A percentile compares a stretch with the other conserved stretches of the same genome.
Conservation (phyloP, 2,888 invertebrate genomes). For the Zhuqinia jingwanae region DNA sequence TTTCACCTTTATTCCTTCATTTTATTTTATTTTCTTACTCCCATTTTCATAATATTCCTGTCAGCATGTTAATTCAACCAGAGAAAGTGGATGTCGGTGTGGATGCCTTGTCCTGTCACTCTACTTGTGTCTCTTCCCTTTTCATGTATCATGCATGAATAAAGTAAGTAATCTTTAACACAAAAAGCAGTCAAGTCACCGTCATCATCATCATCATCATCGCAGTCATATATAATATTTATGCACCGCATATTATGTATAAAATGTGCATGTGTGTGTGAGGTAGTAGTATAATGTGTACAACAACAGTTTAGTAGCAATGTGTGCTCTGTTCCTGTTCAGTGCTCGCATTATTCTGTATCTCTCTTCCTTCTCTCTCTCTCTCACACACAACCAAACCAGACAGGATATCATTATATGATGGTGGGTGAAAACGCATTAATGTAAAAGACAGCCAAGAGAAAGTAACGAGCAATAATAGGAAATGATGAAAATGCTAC, state of each 20-base stretch:
- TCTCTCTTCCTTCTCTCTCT: not conserved
- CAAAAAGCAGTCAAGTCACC: not conserved
- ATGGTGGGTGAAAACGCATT: slow-evolving; percentile 40
- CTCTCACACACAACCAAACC: no score
- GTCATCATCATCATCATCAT: slow-evolving; percentile 13
- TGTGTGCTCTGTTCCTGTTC: not conserved
- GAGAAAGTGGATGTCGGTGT: slow-evolving; percentile 42
- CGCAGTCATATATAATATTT: not conserved
- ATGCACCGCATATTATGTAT: no score
- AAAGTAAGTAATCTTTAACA: slow-evolving; percentile 43
- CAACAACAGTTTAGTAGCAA: no score
- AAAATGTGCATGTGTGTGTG: no score
- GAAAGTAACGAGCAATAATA: slow-evolving; percentile 33
- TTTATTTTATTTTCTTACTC: not conserved
- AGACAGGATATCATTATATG: slow-evolving; percentile 27
- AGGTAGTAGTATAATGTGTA: no score
- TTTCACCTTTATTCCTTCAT: not conserved
- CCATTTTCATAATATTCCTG: slow-evolving; percentile 18
- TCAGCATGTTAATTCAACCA: slow-evolving; percentile 52
- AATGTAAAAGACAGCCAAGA: slow-evolving; percentile 36
- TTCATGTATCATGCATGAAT: slow-evolving; percentile 35
- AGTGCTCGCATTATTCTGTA: not conserved
- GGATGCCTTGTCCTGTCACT: slow-evolving; percentile 42
- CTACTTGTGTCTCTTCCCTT: slow-evolving; percentile 26
- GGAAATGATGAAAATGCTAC: slow-evolving; percentile 31